A percentile compares a stretch with the other conserved stretches of the same genome.
phyloP scores from a whole-genome alignment of 1,140 invertebrate genomes.

The Onthophagus taurus region DNA sequence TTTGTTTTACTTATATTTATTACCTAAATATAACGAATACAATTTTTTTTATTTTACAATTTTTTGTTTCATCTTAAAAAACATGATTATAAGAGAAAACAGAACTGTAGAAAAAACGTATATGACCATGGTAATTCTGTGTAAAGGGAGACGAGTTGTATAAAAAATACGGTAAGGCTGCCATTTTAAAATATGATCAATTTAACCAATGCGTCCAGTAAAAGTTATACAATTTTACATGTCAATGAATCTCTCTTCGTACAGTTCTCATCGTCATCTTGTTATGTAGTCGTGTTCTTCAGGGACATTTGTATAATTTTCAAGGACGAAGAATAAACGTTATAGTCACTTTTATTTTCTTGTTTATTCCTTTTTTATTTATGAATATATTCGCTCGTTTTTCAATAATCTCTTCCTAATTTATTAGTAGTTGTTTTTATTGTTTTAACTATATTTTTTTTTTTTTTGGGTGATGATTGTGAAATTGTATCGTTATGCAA shows the following conservation, averaged over 20 bases:
- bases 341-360: constrained; percentile 4
- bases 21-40: constrained; percentile 39
- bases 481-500: background rate
- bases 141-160: constrained; percentile 25
- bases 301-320: constrained; percentile 9
- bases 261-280: background rate
- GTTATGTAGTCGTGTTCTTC: background rate
- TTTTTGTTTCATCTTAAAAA: constrained; percentile 28
- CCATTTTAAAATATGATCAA: constrained; percentile 17
- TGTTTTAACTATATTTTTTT: background rate
- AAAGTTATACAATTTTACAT: constrained; percentile 10
- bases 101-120: constrained; percentile 26
- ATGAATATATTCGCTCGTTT: constrained; percentile 8
- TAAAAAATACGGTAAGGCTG: constrained; percentile 30
- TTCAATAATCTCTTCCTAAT: background rate
- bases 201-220: constrained; percentile 18
- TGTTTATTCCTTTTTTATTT: constrained; percentile 10
- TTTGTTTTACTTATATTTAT: constrained; percentile 33
- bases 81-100: constrained; percentile 29
- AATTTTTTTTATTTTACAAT: constrained; percentile 36
- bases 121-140: constrained; percentile 16
- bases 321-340: constrained; percentile 5
- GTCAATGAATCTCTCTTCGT: too few relatives aligned
- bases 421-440: constrained; percentile 10
- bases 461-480: background rate